These are phyloP conservation scores for Cirrhinus molitorella DNA, from an alignment of 2,797 vertebrate genomes.

Conservation along the genomic window DNA sequence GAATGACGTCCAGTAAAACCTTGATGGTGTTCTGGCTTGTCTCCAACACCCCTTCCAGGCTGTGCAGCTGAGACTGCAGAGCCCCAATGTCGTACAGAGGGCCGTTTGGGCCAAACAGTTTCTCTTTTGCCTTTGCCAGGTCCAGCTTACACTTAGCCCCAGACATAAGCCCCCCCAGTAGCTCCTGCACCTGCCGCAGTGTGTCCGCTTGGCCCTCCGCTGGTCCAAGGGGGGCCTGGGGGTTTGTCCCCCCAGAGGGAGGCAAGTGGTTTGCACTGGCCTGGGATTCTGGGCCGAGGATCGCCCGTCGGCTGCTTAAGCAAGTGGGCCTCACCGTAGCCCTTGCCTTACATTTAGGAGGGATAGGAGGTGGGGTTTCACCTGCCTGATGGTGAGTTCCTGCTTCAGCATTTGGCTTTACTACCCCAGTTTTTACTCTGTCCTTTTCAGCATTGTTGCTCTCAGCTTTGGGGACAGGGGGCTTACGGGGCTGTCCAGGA, in stretches of 20 bases:
- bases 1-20: conserved; percentile 89
- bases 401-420: conserved; percentile 25
- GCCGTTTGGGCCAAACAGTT: conserved; percentile 71
- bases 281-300: conserved; percentile 69
- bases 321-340: conserved; percentile 78
- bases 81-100: conserved; percentile 79
- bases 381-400: conserved; percentile 53
- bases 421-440: conserved; percentile 52
- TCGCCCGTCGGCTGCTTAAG: conserved; percentile 73
- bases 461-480: conserved; percentile 71
- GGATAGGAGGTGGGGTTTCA: conserved; percentile 61
- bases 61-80: conserved; percentile 86
- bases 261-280: conserved; percentile 67
- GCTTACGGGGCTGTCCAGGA: conserved; percentile 53
- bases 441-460: conserved; percentile 69
- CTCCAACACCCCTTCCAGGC: conserved; percentile 88
- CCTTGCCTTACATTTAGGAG: conserved; percentile 72
- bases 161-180: conserved; percentile 84
- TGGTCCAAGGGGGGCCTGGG: conserved; percentile 50
- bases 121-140: conserved; percentile 74
- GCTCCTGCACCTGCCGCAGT: conserved; percentile 82
- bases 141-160: conserved; percentile 79
- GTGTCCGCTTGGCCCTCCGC: conserved; percentile 73
- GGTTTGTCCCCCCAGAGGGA: conserved; percentile 60
- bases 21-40: conserved; percentile 91